A percentile compares a stretch with the other conserved stretches of the same genome.
Conservation (phyloP, 2,113 vertebrate species). For the Aldabrachelys gigantea region DNA sequence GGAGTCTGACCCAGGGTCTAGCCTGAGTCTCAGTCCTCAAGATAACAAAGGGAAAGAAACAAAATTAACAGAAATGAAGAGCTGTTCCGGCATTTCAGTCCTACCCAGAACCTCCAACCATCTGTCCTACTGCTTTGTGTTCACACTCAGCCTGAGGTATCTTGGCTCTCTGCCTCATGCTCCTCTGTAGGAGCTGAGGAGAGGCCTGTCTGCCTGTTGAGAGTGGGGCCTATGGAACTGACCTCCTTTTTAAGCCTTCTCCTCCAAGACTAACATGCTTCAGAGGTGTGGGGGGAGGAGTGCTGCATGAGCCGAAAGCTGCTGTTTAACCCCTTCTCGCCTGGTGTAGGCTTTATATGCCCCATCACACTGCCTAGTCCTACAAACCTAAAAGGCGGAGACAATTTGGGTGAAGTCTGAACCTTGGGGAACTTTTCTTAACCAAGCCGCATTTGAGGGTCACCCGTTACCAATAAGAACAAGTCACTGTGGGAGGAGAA, state of each 20-base stretch:
- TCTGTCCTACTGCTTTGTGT: background rate
- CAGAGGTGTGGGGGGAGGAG: background rate
- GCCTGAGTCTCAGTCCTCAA: background rate
- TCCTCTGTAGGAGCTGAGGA: background rate
- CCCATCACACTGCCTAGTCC: background rate
- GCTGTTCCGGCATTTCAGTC: background rate
- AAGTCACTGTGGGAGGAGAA: background rate
- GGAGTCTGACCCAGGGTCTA: background rate
- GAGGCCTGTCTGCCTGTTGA: background rate
- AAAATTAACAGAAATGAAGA: background rate
- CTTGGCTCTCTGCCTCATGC: background rate
- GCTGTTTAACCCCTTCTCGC: background rate
- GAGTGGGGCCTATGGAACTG: background rate
- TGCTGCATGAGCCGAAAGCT: background rate
- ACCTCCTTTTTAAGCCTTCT: background rate
- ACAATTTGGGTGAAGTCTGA: background rate
- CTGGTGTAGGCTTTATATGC: background rate
- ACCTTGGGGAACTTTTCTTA: background rate
- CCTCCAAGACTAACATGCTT: background rate
- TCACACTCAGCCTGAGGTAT: background rate
- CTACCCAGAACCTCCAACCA: background rate
- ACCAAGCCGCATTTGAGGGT: background rate
- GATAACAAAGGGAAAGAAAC: background rate
- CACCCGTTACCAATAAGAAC: background rate
- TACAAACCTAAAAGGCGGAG: background rate